Percentiles rank a stretch among this genome's conserved stretches.
Evolutionary conservation across 1,140 invertebrate species (phyloP).

Genomic region (Chlorops oryzae): DNA sequence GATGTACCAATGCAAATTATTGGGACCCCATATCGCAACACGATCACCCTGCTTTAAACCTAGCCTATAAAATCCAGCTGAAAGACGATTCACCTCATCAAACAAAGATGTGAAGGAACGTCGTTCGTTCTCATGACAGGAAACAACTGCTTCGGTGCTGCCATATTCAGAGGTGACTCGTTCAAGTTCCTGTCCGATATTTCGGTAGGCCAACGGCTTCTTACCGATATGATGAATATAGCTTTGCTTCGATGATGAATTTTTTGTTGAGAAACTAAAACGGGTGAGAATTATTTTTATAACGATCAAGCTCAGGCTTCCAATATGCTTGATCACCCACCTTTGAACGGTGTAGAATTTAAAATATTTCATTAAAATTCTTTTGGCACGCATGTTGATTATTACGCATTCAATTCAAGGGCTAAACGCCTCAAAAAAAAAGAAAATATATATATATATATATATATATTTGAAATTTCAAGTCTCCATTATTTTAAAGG

Average conservation of each 20-base stretch:
- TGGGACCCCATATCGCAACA: slow-evolving; percentile 85
- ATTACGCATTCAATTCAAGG: no score
- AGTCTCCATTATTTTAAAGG: no score
- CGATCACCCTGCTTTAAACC: slow-evolving; percentile 76
- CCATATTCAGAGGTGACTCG: slow-evolving; percentile 53
- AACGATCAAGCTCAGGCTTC: no score
- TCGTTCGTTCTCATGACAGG: slow-evolving; percentile 55
- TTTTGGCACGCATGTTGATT: no score
- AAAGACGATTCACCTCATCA: slow-evolving; percentile 66
- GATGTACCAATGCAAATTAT: slow-evolving; percentile 76
- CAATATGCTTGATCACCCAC: no score
- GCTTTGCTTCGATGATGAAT: slow-evolving; percentile 4
- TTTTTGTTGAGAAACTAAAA: no score
- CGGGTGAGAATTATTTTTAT: no score
- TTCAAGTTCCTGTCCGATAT: slow-evolving; percentile 58
- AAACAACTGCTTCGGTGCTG: slow-evolving; percentile 56
- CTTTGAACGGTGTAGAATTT: no score
- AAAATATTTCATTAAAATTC: no score
- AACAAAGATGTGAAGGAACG: slow-evolving; percentile 61
- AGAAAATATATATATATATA: no score
- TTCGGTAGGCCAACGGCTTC: slow-evolving; percentile 55
- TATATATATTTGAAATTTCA: no score
- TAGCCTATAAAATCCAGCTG: slow-evolving; percentile 68
- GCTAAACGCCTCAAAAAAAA: no score
- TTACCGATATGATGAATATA: slow-evolving; percentile 50